phyloP scores from a whole-genome alignment of 2,797 vertebrate species.

The Gymnothorax reevesii region DNA sequence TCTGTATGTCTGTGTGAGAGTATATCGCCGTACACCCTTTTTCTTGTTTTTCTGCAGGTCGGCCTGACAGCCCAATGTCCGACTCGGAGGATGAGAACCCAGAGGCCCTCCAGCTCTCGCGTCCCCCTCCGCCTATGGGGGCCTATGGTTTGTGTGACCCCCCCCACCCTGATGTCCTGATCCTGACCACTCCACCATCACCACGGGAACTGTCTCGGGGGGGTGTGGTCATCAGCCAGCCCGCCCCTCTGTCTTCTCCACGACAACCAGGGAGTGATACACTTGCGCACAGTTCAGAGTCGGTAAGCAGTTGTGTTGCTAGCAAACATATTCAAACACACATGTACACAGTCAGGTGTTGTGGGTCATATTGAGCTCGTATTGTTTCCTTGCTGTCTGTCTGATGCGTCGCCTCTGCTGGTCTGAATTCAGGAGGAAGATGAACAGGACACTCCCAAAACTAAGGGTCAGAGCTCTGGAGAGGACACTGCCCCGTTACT shows the following conservation, averaged over 20 bases:
- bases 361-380: background rate
- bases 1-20: background rate
- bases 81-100: conserved; percentile 67
- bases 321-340: background rate
- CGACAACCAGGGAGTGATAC: conserved; percentile 50
- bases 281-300: conserved; percentile 60
- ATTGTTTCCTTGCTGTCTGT: background rate
- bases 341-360: background rate
- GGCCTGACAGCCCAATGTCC: conserved; percentile 54
- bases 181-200: conserved; percentile 45
- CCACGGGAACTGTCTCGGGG: conserved; percentile 52
- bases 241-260: conserved; percentile 60
- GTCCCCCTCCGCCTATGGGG: conserved; percentile 29
- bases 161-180: conserved; percentile 38
- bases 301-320: conserved; percentile 52
- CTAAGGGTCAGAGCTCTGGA: conserved; percentile 52
- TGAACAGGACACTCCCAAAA: conserved; percentile 40
- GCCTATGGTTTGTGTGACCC: conserved; percentile 57
- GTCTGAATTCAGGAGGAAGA: conserved; percentile 57
- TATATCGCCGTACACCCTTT: background rate
- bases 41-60: conserved; percentile 44
- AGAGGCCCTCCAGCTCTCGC: conserved; percentile 56
- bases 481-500: conserved; percentile 65
- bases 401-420: conserved; percentile 19
- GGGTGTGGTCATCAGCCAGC: conserved; percentile 62